Evolutionary conservation across 2,113 vertebrate genomes (phyloP), one percentile per base, ranked within the genome.

Genomic region (Clarias macrocephalus): DNA sequence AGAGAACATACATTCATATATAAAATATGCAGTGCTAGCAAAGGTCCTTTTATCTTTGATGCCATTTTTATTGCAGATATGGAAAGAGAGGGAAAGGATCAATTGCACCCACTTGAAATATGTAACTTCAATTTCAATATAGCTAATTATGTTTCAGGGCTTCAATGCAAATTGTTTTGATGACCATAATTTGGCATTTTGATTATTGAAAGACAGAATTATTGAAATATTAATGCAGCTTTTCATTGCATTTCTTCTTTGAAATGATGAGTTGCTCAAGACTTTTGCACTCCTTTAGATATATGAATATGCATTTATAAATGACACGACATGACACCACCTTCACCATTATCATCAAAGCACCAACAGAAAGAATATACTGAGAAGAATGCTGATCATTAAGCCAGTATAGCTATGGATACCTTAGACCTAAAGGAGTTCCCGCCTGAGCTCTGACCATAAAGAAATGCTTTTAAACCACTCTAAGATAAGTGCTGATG

Each of bases 141-240:
- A 66, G 25, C 68, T 28, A 16, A 57, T n/a, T 42, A 68, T 68
- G n/a, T 28, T 30, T 42, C 16, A 48, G 33, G 52, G 60, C 48
- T 73, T 33, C 3, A 65, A 21, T 56, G 83, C 62, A 54, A 54
- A 1, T 48, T 77, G 75, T 77, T 54, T 54, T 77, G 70, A 48
- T 86, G 82, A 30, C 28, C 23, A 30, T 16, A 54, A 37, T 79
- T 65, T 84, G 72, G 6, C 33, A 54, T 88, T 84, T 87, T 77
- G 28, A 77, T 68, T 83, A 28, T 30, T 52, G 48, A 13, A 62
- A 60, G 57, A 66, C 56, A 82, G 70, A 84, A 37, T 72, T 68
- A 54, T 54, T 83, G 52, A 77, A 82, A 66, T 83, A 87, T 84
- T 80, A 84, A 81, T 73, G 33, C 54, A 56, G 76, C 60, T 57